phyloP scores from a whole-genome alignment of 2,113 vertebrate genomes.

The Romanogobio albipinnatus region DNA sequence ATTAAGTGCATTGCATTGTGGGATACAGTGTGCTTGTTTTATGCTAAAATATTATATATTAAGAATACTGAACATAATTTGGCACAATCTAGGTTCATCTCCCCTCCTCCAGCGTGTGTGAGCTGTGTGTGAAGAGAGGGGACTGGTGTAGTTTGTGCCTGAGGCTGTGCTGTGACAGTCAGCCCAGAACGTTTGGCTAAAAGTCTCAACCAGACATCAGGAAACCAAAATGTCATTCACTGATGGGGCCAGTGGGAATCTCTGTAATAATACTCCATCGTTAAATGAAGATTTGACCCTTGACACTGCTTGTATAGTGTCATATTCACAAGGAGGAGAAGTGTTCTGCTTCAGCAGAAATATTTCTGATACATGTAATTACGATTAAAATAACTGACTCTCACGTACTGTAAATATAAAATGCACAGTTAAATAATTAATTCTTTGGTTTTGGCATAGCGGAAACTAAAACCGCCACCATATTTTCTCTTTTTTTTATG shows the following conservation, averaged over 20 bases:
- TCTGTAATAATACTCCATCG: slow-evolving; percentile 31
- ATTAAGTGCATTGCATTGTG: not conserved
- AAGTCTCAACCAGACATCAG: slow-evolving; percentile 44
- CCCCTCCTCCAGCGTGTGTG: slow-evolving; percentile 37
- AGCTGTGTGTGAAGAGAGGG: slow-evolving; percentile 21
- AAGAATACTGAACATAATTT: slow-evolving; percentile 2
- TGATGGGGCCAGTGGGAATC: slow-evolving; percentile 46
- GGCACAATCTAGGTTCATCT: not conserved
- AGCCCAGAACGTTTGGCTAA: slow-evolving; percentile 41
- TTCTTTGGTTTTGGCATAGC: slow-evolving; percentile 38
- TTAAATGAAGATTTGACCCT: slow-evolving; percentile 28
- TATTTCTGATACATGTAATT: not conserved
- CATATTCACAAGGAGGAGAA: slow-evolving; percentile 2
- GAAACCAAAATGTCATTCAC: slow-evolving; percentile 40
- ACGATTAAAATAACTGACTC: not conserved
- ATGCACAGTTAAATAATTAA: slow-evolving; percentile 24
- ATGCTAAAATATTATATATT: not conserved
- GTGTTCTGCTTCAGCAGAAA: not conserved
- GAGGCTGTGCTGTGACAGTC: slow-evolving; percentile 43
- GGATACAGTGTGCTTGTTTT: not conserved
- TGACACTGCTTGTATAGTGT: not conserved
- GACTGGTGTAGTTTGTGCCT: slow-evolving; percentile 41
- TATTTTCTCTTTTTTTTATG: slow-evolving; percentile 48
- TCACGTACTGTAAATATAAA: not conserved
- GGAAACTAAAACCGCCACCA: slow-evolving; percentile 46